Conservation (phyloP, 2,888 invertebrate genomes). For the Latrodectus elegans region DNA sequence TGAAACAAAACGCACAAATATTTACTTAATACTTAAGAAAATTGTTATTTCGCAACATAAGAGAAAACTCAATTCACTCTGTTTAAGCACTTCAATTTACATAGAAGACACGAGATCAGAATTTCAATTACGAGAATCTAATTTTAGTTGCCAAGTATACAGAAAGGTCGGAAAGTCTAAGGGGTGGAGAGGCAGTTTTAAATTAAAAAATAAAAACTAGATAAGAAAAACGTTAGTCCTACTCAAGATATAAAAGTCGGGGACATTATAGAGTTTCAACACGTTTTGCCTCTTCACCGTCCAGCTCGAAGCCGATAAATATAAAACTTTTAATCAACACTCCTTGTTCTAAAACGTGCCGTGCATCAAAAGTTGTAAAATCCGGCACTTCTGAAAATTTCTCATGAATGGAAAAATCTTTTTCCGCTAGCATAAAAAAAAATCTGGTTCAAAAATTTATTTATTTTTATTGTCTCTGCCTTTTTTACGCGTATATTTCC, state of each 20-base stretch:
- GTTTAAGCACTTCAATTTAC: conserved; percentile 46
- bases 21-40: conserved; percentile 25
- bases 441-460: background rate
- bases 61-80: conserved; percentile 28
- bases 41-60: conserved; percentile 7
- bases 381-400: conserved; percentile 27
- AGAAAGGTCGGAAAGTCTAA: conserved; percentile 6
- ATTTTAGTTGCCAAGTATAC: conserved; percentile 11
- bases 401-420: conserved; percentile 24
- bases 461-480: background rate
- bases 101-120: conserved; percentile 24
- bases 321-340: conserved; percentile 62
- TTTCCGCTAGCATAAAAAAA: background rate
- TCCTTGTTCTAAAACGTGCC: conserved; percentile 37
- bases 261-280: conserved; percentile 42
- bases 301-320: conserved; percentile 26
- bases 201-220: conserved; percentile 42
- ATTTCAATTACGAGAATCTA: conserved; percentile 51
- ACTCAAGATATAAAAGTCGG: conserved; percentile 29
- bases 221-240: background rate
- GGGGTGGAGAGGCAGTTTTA: conserved; percentile 25
- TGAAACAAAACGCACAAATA: conserved; percentile 18
- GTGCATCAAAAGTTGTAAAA: conserved; percentile 23
- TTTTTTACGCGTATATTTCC: too few species aligned
- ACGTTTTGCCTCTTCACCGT: conserved; percentile 29